Conservation (phyloP, 2,888 invertebrate species). For the Agelastica alni region DNA sequence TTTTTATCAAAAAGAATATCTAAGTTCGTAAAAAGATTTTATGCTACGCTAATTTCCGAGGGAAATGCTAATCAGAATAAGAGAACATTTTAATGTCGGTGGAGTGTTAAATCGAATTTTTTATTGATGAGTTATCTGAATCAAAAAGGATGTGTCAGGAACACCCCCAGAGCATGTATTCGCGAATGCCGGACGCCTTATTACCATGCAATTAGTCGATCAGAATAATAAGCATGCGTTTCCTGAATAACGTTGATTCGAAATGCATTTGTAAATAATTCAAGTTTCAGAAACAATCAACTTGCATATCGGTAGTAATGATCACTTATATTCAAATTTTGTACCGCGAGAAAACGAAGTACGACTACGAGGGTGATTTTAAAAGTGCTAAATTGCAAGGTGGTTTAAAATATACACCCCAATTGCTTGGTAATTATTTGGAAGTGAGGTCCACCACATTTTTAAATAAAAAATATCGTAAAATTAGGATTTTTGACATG, state of each 20-base stretch:
- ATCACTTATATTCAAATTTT: constrained; percentile 8
- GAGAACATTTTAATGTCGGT: constrained; percentile 24
- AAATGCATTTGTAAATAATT: constrained; percentile 15
- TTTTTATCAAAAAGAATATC: no score
- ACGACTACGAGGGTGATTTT: no score
- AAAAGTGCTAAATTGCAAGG: no score
- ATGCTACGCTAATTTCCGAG: constrained; percentile 23
- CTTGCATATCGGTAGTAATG: neutral
- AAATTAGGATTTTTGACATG: no score
- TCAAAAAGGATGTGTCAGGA: constrained; percentile 24
- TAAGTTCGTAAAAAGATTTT: no score
- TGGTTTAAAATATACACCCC: no score
- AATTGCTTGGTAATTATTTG: no score
- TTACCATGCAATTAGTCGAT: constrained; percentile 22
- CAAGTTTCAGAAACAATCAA: constrained; percentile 13
- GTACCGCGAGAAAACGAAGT: neutral
- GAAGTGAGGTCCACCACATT: no score
- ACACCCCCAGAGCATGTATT: constrained; percentile 17
- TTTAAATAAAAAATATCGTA: no score
- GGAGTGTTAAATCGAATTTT: constrained; percentile 28
- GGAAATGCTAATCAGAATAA: constrained; percentile 13
- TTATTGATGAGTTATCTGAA: constrained; percentile 30
- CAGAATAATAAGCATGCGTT: constrained; percentile 17
- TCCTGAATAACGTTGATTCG: constrained; percentile 10
- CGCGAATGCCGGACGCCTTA: constrained; percentile 9